Conservation (phyloP, 2,797 vertebrate species). For the Fistularia tabacaria region DNA sequence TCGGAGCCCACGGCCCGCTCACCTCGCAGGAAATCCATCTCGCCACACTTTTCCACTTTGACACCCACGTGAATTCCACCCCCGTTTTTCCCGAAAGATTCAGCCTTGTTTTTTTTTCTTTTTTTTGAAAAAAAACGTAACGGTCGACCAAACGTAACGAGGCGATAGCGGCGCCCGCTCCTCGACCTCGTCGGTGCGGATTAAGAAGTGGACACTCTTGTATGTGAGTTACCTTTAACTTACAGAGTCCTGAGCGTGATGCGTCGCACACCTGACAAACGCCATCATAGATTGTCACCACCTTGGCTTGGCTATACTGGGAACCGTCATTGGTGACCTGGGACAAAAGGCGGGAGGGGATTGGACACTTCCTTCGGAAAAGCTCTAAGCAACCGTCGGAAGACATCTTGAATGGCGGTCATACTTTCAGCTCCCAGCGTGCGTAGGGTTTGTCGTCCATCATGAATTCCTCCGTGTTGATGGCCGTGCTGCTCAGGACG, state of each 20-base stretch:
- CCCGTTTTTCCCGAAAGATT: not conserved
- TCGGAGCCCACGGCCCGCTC: too few species aligned
- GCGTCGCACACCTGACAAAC: constrained; percentile 79
- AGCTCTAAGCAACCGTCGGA: too few species aligned
- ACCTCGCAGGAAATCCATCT: not conserved
- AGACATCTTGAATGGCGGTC: too few species aligned
- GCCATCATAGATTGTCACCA: constrained; percentile 76
- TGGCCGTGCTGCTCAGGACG: constrained; percentile 58
- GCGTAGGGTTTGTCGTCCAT: constrained; percentile 73
- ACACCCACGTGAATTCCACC: constrained; percentile 13
- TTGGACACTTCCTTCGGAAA: too few species aligned
- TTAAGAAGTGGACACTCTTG: too few species aligned
- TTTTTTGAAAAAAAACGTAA: too few species aligned
- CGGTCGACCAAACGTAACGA: too few species aligned
- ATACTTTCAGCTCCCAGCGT: constrained; percentile 84
- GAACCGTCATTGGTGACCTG: constrained; percentile 80
- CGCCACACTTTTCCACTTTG: constrained; percentile 19
- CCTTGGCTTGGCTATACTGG: constrained; percentile 74
- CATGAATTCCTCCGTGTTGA: constrained; percentile 67
- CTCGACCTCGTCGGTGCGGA: too few species aligned
- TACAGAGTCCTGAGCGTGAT: constrained; percentile 73
- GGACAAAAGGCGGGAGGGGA: not conserved
- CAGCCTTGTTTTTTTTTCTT: not conserved
- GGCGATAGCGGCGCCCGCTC: too few species aligned
- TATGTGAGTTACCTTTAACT: constrained; percentile 83